Base-by-base conservation (phyloP, 2,797 vertebrate species). In the Salarias fasciatus region DNA sequence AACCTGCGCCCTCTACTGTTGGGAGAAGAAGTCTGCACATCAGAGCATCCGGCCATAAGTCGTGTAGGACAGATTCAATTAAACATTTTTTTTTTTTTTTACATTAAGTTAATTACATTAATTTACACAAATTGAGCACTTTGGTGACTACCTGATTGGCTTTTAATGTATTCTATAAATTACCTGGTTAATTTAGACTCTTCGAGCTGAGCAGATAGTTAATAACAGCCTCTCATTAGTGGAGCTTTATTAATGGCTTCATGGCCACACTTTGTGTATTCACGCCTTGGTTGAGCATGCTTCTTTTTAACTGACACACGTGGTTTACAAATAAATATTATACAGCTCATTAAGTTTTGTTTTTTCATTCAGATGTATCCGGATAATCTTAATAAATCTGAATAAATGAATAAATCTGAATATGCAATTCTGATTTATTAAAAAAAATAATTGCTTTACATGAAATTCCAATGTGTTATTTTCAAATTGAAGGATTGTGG, bases 1-100 rank as follows among this genome's bases (percentile, higher is more conserved):
- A 43, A 24, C 15, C 1, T 49, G 1, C 68, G 59, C 88, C 91
- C 89, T 86, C 92, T 93, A 60, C 77, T 90, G 92, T 44, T 77
- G 2, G 5, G 47, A 66, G 5, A 35, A 35, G 33, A 9, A 35
- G 9, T 33, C 33, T 3, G 9, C 35, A 35, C 33, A 35, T 35
- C 35, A 6, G 33, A 6, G 9, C 1, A 35, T 35, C 35, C 18
- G 24, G 33, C 33, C 35, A 2, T 11, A 29, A 51, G 5, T 51
- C 49, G 51, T 30, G 48, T 30, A 8, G 11, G 44, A 58, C 50
- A 60, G 3, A 49, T 63, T 67, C 5, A 64, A 49, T 58, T 49
- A 29, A 54, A 63, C 40, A 11, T 43, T 47, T 63, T 65, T 62
- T 35, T 43, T 9, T 9, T 6, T 9, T 35, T 35, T 35, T 35